Percentiles rank a stretch among this genome's conserved stretches.
phyloP scores from a whole-genome alignment of 2,888 invertebrate species.

The Cremastinae sp. region DNA sequence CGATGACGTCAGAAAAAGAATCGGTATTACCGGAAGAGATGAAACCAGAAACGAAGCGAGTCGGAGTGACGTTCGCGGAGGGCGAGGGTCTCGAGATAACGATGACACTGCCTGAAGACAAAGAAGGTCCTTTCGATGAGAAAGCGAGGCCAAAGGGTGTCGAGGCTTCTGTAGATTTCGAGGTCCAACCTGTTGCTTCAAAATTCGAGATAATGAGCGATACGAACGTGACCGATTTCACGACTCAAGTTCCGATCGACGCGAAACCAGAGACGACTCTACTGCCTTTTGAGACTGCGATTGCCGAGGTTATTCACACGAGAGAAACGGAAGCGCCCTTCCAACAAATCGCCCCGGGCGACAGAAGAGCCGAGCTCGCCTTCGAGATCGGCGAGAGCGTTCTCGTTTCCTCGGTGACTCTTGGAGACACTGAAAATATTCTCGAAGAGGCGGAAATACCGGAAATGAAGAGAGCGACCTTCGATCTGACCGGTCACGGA shows the following conservation, averaged over 20 bases:
- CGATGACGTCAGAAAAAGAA: slow-evolving; percentile 82
- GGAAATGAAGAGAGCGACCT: slow-evolving; percentile 76
- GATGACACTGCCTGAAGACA: slow-evolving; percentile 78
- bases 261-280: slow-evolving; percentile 70
- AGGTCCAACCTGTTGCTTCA: slow-evolving; percentile 71
- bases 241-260: slow-evolving; percentile 62
- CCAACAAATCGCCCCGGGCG: slow-evolving; percentile 80
- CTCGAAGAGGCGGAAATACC: slow-evolving; percentile 71
- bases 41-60: slow-evolving; percentile 82
- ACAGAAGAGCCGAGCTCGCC: slow-evolving; percentile 81
- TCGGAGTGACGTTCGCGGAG: slow-evolving; percentile 82
- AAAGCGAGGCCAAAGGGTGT: slow-evolving; percentile 66
- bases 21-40: slow-evolving; percentile 78
- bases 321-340: slow-evolving; percentile 75
- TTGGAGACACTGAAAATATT: slow-evolving; percentile 71
- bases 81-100: slow-evolving; percentile 84
- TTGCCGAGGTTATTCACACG: slow-evolving; percentile 74
- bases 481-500: slow-evolving; percentile 76
- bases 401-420: slow-evolving; percentile 71
- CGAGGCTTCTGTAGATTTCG: slow-evolving; percentile 72
- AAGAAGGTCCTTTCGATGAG: slow-evolving; percentile 71
- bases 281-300: slow-evolving; percentile 71
- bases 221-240: slow-evolving; percentile 66
- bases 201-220: slow-evolving; percentile 74
- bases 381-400: slow-evolving; percentile 74